These are phyloP conservation scores for Atta texana DNA, from an alignment of 1,140 invertebrate genomes.

Conservation along the genomic window DNA sequence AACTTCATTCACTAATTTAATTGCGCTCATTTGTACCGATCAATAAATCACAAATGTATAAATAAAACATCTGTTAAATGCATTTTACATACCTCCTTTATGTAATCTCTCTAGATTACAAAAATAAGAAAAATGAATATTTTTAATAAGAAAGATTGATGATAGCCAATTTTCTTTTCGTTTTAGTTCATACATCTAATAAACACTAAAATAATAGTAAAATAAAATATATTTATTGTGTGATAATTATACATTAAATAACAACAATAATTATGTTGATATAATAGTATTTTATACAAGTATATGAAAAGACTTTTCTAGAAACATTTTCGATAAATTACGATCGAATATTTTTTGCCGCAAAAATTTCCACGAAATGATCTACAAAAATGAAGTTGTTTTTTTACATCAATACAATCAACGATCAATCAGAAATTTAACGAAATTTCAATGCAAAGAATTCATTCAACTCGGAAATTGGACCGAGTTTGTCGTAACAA, in stretches of 20 bases:
- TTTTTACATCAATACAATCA: background rate
- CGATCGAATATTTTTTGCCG: background rate
- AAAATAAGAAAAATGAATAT: background rate
- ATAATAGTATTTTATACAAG: background rate
- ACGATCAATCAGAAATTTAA: slow-evolving; percentile 17
- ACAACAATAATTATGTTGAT: slow-evolving; percentile 1
- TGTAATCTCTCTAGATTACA: background rate
- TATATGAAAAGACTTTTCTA: background rate
- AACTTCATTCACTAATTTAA: slow-evolving; percentile 49
- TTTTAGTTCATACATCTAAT: background rate
- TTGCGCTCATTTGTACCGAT: slow-evolving; percentile 34
- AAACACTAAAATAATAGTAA: background rate
- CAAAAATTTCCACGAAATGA: background rate
- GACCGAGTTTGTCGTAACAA: slow-evolving; percentile 6
- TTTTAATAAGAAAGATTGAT: background rate
- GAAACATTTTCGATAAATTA: background rate
- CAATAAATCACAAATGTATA: slow-evolving; percentile 47
- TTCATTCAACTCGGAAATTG: background rate
- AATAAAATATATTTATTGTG: background rate
- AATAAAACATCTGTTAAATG: background rate
- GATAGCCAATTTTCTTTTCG: background rate
- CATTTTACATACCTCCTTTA: background rate
- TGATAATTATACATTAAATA: slow-evolving; percentile 1
- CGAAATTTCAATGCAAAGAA: background rate
- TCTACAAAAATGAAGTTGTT: background rate